A percentile compares a stretch with the other conserved stretches of the same genome.
phyloP scores from a whole-genome alignment of 2,113 vertebrate genomes.

The Pipa parva region DNA sequence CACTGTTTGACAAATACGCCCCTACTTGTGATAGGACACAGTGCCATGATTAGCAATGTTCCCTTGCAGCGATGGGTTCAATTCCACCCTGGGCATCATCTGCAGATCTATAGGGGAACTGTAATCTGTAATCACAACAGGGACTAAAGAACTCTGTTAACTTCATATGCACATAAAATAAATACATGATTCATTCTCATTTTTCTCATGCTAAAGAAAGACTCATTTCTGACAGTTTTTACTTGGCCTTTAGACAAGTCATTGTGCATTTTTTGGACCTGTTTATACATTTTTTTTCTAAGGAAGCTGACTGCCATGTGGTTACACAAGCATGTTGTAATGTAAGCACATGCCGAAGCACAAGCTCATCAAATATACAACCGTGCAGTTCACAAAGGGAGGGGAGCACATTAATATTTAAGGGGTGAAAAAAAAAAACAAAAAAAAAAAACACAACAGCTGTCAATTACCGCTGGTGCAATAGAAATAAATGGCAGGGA shows the following conservation, averaged over 20 bases:
- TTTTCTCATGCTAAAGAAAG: background rate
- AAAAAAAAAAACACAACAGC: slow-evolving; percentile 48
- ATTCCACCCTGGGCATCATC: no score
- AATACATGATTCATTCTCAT: no score
- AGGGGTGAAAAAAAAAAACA: slow-evolving; percentile 40
- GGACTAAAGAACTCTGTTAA: no score
- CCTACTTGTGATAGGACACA: no score
- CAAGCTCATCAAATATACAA: slow-evolving; percentile 59
- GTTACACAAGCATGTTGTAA: slow-evolving; percentile 48
- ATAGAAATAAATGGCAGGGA: background rate
- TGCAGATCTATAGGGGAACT: no score
- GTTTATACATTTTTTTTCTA: background rate
- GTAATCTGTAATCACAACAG: no score
- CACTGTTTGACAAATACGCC: no score
- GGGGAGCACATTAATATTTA: slow-evolving; percentile 57
- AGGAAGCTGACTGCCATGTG: slow-evolving; percentile 35
- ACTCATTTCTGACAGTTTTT: background rate
- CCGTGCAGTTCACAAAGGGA: slow-evolving; percentile 46
- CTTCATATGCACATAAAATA: no score
- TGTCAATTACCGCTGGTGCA: slow-evolving; percentile 16
- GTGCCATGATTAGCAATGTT: no score
- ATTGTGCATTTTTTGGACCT: slow-evolving; percentile 23
- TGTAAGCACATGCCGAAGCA: slow-evolving; percentile 45
- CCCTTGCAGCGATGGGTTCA: no score
- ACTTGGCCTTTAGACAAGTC: slow-evolving; percentile 24